Evolutionary conservation across 2,113 vertebrate species (phyloP).

Genomic region (Perca flavescens): DNA sequence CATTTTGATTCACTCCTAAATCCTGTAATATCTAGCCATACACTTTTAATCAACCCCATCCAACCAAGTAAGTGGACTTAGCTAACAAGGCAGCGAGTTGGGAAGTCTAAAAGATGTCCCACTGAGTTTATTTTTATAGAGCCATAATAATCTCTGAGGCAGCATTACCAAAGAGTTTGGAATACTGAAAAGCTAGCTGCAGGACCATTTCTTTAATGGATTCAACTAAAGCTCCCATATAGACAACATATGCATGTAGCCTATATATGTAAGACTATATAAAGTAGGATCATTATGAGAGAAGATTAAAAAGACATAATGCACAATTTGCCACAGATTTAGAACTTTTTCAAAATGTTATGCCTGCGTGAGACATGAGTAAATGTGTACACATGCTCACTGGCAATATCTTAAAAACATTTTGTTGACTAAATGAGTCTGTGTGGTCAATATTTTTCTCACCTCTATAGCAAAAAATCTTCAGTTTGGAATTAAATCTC

Average conservation of each 20-base stretch:
- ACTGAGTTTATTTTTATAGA: neutral
- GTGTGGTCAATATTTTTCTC: too few species aligned
- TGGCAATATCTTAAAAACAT: neutral
- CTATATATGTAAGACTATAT: neutral
- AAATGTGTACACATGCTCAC: neutral
- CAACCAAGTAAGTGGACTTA: neutral
- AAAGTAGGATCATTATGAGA: too few species aligned
- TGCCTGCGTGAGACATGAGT: neutral
- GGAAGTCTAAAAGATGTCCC: neutral
- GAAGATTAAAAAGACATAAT: neutral
- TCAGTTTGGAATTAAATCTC: neutral
- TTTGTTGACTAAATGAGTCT: neutral
- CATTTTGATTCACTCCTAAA: neutral
- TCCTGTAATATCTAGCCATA: neutral
- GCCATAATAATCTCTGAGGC: neutral
- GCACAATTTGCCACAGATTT: neutral
- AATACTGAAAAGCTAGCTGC: neutral
- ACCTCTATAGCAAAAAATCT: neutral
- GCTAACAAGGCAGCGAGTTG: neutral
- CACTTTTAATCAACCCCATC: neutral
- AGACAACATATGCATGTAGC: neutral
- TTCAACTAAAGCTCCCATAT: neutral
- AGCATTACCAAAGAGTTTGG: neutral
- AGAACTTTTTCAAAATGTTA: neutral
- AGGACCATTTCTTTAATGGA: neutral